Base-by-base conservation (phyloP, 2,888 invertebrate species). In the Tachystola acroxantha region DNA sequence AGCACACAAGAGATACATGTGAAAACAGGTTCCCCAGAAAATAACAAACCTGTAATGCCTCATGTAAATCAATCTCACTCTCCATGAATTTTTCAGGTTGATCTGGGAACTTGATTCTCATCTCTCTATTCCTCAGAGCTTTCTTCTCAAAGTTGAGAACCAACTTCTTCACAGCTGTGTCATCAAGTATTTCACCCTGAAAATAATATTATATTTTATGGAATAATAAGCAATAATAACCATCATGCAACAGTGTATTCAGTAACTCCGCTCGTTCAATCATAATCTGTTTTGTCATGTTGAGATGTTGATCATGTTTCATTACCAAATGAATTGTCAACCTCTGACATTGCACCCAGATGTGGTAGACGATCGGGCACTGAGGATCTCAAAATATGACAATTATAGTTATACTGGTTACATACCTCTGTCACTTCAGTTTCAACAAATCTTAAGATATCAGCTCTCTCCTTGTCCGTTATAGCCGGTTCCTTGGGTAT, bases 1-100 rank as follows among this genome's bases (percentile, higher is more conserved):
- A n/a, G n/a, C n/a, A n/a, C n/a, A n/a, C n/a, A n/a, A n/a, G n/a
- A n/a, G n/a, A n/a, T n/a, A n/a, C n/a, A n/a, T n/a, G n/a, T n/a
- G n/a, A n/a, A n/a, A n/a, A n/a, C n/a, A n/a, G n/a, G n/a, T n/a
- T n/a, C n/a, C n/a, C n/a, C n/a, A n/a, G 16, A 16, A 4, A 16
- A 16, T 3, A 16, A 6, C 16, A 16, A 16, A 90, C 96, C 82
- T 96, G 95, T 47, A 98, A 88, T 3, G 93, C 92, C 58, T 95
- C 94, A 76, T 97, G 95, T 40, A 98, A 79, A 71, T 98, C 97
- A 25, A 99, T 88, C 85, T 99, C 99, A 40, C 98, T 98, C 56
- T 99, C 94, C 93, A 99, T 98, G 72, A 99, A 99, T 89, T 98
- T 98, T 70, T 98, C 97, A 5, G 98, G 96, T 59, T 94, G 93